These are phyloP conservation scores for Charanyca ferruginea DNA, from an alignment of 2,888 invertebrate species.

Conservation along the genomic window DNA sequence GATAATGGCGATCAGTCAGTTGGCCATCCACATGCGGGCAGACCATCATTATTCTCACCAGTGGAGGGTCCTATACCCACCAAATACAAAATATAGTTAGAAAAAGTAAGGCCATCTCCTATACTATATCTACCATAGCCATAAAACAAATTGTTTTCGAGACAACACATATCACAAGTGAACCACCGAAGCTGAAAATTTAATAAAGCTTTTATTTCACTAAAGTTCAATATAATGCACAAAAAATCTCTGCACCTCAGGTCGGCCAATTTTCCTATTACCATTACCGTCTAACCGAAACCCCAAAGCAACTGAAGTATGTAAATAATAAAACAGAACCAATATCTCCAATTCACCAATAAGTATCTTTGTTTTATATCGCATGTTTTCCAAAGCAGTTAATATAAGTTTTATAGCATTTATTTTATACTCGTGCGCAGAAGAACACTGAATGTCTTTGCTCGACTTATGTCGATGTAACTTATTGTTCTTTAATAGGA, in stretches of 20 bases:
- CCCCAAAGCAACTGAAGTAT: constrained; percentile 39
- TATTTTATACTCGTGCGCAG: constrained; percentile 66
- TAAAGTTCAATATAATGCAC: neutral
- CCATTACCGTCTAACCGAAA: constrained; percentile 2
- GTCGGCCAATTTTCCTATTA: constrained; percentile 20
- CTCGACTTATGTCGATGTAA: constrained; percentile 67
- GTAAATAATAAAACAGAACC: constrained; percentile 51
- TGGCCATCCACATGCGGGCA: no score
- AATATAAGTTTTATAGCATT: constrained; percentile 66
- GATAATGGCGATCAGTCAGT: no score
- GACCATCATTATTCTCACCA: no score
- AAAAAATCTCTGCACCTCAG: constrained; percentile 19
- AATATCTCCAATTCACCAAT: constrained; percentile 45
- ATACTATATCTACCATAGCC: no score
- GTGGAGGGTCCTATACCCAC: no score
- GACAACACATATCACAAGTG: neutral
- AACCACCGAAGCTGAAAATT: neutral
- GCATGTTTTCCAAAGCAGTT: constrained; percentile 53
- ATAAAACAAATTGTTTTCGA: no score
- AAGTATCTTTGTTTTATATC: constrained; percentile 53
- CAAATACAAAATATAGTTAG: no score
- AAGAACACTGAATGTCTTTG: constrained; percentile 68
- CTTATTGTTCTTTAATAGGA: constrained; percentile 66
- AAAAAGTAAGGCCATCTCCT: no score
- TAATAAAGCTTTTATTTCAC: neutral